These are phyloP conservation scores for Tortrix viridana DNA, from an alignment of 2,888 invertebrate genomes.

Conservation along the genomic window DNA sequence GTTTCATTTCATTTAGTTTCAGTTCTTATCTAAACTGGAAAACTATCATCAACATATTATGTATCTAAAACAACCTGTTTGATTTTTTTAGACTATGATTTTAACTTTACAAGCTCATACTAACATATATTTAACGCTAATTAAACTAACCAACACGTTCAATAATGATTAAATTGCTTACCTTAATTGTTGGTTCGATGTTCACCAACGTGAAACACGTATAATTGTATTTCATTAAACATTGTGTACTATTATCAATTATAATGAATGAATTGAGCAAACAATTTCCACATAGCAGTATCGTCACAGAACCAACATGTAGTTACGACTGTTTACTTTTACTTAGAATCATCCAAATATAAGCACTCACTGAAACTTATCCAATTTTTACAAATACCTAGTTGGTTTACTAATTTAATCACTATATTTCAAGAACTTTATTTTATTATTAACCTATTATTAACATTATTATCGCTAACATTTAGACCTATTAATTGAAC, in stretches of 20 bases:
- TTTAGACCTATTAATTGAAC: no score
- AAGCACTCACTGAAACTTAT: not conserved
- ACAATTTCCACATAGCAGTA: not conserved
- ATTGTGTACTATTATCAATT: not conserved
- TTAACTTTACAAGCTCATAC: no score
- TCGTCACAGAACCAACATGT: not conserved
- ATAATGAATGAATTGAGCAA: no score
- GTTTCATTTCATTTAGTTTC: no score
- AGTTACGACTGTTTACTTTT: not conserved
- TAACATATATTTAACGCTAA: no score
- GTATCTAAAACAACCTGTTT: no score
- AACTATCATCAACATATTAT: no score
- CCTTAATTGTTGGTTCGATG: constrained; percentile 16
- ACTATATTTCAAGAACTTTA: not conserved
- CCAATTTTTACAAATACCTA: not conserved
- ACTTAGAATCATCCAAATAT: not conserved
- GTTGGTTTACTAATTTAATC: not conserved
- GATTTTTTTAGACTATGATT: no score
- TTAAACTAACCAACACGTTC: not conserved
- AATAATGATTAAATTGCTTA: constrained; percentile 17
- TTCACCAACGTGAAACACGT: constrained; percentile 1
- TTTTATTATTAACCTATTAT: no score
- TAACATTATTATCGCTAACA: no score
- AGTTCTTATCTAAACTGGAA: no score
- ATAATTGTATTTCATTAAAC: constrained; percentile 13